Evolutionary conservation across 2,797 vertebrate species (phyloP).

Genomic region (Ctenopoma kingsleyae): DNA sequence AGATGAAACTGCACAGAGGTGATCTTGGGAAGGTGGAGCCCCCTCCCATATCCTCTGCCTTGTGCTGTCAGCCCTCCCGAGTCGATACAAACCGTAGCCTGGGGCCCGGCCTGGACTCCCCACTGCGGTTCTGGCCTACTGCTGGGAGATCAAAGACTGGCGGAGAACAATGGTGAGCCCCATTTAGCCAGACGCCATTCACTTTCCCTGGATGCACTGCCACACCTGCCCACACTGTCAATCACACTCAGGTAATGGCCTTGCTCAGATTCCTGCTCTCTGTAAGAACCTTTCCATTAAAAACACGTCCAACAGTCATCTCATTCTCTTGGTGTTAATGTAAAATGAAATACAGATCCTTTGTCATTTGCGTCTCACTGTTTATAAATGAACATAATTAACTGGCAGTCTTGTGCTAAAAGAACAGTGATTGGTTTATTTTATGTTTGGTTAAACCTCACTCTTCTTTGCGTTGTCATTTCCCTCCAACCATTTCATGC

Average conservation of each 20-base stretch:
- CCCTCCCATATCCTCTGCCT: slow-evolving; percentile 48
- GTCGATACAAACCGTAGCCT: slow-evolving; percentile 79
- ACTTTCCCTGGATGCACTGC: slow-evolving; percentile 80
- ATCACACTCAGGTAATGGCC: slow-evolving; percentile 71
- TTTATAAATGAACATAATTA: background rate
- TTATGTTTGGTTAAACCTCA: slow-evolving; percentile 33
- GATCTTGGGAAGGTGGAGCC: slow-evolving; percentile 34
- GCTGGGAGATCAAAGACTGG: slow-evolving; percentile 90
- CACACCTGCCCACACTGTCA: slow-evolving; percentile 89
- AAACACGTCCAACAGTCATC: background rate
- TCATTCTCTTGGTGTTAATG: background rate
- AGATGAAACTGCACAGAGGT: slow-evolving; percentile 32
- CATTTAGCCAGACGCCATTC: slow-evolving; percentile 67
- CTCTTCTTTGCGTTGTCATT: slow-evolving; percentile 51
- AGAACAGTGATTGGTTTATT: slow-evolving; percentile 12
- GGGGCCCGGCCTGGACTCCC: slow-evolving; percentile 86
- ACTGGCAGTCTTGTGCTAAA: background rate
- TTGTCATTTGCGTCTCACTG: background rate
- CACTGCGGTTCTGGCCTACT: slow-evolving; percentile 86
- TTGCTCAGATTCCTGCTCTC: slow-evolving; percentile 21
- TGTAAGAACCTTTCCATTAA: slow-evolving; percentile 1
- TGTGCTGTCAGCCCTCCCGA: slow-evolving; percentile 70
- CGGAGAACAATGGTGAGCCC: slow-evolving; percentile 90
- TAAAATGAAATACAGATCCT: background rate
- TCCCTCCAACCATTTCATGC: slow-evolving; percentile 56